Evolutionary conservation across 2,888 invertebrate genomes (phyloP), one percentile per base, ranked within the genome.

Genomic region (Caenorhabditis drosophilae): DNA sequence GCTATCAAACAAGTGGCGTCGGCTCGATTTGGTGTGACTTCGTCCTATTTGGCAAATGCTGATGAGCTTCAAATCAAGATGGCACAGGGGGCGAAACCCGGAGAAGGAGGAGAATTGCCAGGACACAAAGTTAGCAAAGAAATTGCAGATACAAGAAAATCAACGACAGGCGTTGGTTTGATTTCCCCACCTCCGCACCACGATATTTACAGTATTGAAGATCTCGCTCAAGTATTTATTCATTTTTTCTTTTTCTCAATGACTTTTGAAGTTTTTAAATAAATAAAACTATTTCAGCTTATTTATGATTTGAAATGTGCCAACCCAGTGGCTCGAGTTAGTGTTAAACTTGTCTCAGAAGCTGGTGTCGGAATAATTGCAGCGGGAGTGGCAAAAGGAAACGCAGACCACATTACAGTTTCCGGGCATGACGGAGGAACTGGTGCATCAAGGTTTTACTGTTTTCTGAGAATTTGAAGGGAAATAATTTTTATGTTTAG

Each of bases 391-490:
- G 95, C 94, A 38, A 96, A 96, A 56, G 94, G 94, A 46, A 97
- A 97, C 86, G 95, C 95, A 0, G 97, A 97, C 83, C 97, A 97
- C 85, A 93, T 98, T 77, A 94, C 94, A 25, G 95, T 98, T 74
- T 96, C 96, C 0, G 98, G 98, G 0, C 97, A 98, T 86, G 98
- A 98, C 86, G 98, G 98, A 64, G 97, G 98, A 52, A 98, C 98
- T 16, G 98, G 98, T 31, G 98, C 97, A 44, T 80, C 80, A 12
- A 78, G 66, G 63, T 60, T 22, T n/a, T n/a, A n/a, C n/a, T n/a
- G n/a, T n/a, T n/a, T n/a, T 18, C 2, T 18, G 22, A 31, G 22
- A 6, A 49, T 11, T 12, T 18, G 23, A 4, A 23, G 11, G n/a
- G n/a, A 36, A 11, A 2, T 26, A 16, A 38, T 6, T 20, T 46